A percentile compares a stretch with the other conserved stretches of the same genome.
These are phyloP conservation scores for Nipponia nippon DNA, from an alignment of 2,113 vertebrate genomes.

Conservation along the genomic window DNA sequence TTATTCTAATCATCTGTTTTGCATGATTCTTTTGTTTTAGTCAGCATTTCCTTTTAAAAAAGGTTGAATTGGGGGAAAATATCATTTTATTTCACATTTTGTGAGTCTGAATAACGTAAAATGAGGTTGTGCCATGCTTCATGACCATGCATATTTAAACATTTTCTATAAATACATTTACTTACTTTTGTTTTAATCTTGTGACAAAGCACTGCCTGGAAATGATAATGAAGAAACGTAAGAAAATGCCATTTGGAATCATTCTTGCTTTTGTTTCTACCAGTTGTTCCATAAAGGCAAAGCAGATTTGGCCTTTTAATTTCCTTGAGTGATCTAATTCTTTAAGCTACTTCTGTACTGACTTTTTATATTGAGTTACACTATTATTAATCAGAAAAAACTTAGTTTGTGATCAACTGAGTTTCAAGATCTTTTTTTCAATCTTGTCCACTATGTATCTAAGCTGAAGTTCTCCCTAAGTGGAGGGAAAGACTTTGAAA, in stretches of 20 bases:
- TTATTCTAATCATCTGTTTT: constrained; percentile 14
- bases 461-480: not conserved
- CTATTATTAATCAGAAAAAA: not conserved
- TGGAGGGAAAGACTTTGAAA: not conserved
- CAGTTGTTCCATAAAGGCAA: not conserved
- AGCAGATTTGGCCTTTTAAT: not conserved
- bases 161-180: constrained; percentile 15
- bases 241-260: not conserved
- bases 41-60: constrained; percentile 41
- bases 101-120: constrained; percentile 22
- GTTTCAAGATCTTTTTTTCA: not conserved
- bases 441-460: not conserved
- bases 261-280: not conserved
- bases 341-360: not conserved
- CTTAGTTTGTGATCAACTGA: not conserved
- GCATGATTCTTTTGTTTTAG: constrained; percentile 13
- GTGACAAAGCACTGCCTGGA: not conserved
- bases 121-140: constrained; percentile 6
- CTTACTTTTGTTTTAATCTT: not conserved
- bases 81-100: constrained; percentile 25
- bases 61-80: constrained; percentile 1
- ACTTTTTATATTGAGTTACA: not conserved
- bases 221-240: not conserved
- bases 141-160: constrained; percentile 1
- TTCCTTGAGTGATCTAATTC: constrained; percentile 6